phyloP scores from a whole-genome alignment of 2,888 invertebrate genomes.

The Hyalella azteca region DNA sequence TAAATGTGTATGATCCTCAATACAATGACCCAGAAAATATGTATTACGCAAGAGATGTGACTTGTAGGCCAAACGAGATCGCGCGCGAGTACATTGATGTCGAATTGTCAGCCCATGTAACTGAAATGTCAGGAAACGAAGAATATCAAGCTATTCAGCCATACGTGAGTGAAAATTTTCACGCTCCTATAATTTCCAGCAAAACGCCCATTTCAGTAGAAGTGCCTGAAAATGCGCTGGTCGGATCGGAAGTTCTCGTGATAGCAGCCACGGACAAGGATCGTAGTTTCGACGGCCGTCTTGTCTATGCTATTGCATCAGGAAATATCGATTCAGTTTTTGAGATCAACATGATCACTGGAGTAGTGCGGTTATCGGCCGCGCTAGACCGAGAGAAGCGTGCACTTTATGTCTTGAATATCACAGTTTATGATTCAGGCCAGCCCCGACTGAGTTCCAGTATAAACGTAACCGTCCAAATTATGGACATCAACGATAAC shows the following conservation, averaged over 20 bases:
- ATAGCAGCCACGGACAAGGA: conserved; percentile 65
- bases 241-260: conserved; percentile 68
- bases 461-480: conserved; percentile 78
- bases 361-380: conserved; percentile 83
- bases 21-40: conserved; percentile 7
- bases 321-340: conserved; percentile 85
- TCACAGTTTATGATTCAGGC: conserved; percentile 86
- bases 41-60: neutral
- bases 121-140: conserved; percentile 5
- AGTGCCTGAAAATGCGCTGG: conserved; percentile 82
- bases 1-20: conserved; percentile 71
- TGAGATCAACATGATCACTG: conserved; percentile 82
- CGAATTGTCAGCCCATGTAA: neutral
- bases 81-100: conserved; percentile 24
- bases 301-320: conserved; percentile 84
- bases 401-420: conserved; percentile 80
- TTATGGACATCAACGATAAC: conserved; percentile 91
- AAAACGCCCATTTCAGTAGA: conserved; percentile 65
- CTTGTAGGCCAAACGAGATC: neutral
- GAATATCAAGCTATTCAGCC: conserved; percentile 22
- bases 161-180: conserved; percentile 71
- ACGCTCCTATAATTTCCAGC: conserved; percentile 70
- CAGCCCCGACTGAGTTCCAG: conserved; percentile 80
- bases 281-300: conserved; percentile 87
- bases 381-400: conserved; percentile 87